Evolutionary conservation across 2,888 invertebrate genomes (phyloP).

Genomic region (Cantharis nigra): DNA sequence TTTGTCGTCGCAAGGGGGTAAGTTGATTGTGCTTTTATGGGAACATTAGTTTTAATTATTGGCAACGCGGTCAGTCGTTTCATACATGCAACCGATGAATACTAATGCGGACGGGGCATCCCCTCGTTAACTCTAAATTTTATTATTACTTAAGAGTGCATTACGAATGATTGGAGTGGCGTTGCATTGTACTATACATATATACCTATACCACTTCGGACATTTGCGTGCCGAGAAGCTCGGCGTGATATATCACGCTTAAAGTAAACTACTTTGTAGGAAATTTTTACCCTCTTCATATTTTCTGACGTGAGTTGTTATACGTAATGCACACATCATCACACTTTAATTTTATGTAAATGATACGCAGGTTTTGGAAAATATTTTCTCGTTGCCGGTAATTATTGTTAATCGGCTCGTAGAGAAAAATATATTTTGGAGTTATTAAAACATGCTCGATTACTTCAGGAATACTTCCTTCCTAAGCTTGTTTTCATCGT

Average conservation of each 20-base stretch:
- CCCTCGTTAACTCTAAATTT: constrained; percentile 46
- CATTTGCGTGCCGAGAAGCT: constrained; percentile 22
- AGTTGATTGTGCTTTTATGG: constrained; percentile 44
- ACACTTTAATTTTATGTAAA: constrained; percentile 41
- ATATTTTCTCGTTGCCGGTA: not conserved
- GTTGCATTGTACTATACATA: not conserved
- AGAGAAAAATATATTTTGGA: not conserved
- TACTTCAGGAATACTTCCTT: constrained; percentile 33
- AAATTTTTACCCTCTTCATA: constrained; percentile 35
- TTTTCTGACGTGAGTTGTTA: constrained; percentile 32
- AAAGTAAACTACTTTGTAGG: constrained; percentile 31
- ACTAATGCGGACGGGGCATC: constrained; percentile 44
- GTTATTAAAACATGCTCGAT: constrained; percentile 23
- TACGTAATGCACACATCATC: constrained; percentile 37
- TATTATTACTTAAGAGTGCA: constrained; percentile 54
- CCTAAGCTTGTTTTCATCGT: constrained; percentile 34
- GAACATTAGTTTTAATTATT: constrained; percentile 52
- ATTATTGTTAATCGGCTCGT: not conserved
- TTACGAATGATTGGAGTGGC: constrained; percentile 50
- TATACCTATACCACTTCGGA: not conserved
- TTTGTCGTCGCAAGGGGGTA: constrained; percentile 50
- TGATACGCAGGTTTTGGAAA: constrained; percentile 13
- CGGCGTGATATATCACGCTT: constrained; percentile 31
- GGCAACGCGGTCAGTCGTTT: constrained; percentile 44
- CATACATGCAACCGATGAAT: constrained; percentile 49